phyloP scores from a whole-genome alignment of 2,113 vertebrate species.

The Podocnemis expansa region DNA sequence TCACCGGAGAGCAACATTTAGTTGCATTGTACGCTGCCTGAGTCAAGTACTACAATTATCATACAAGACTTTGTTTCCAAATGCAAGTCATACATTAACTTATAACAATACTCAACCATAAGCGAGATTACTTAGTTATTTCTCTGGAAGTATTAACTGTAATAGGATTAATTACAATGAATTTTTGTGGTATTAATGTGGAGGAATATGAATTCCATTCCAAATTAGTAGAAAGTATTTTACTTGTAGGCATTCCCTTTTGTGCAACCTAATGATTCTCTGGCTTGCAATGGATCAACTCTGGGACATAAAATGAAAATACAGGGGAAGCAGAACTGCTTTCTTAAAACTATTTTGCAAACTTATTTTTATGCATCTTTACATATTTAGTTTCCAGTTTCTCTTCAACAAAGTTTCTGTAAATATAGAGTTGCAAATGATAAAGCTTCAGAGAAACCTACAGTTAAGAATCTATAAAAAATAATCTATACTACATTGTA shows the following conservation, averaged over 20 bases:
- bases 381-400: slow-evolving; percentile 80
- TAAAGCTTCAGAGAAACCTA: neutral
- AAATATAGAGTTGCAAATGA: slow-evolving; percentile 18
- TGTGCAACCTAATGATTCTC: slow-evolving; percentile 72
- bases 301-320: slow-evolving; percentile 80
- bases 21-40: neutral
- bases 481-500: neutral
- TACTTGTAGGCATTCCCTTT: neutral
- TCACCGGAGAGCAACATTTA: neutral
- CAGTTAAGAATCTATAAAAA: neutral
- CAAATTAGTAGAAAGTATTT: neutral
- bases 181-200: neutral
- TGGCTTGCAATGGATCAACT: slow-evolving; percentile 74
- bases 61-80: neutral
- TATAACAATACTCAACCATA: accelerated
- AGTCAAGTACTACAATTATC: neutral
- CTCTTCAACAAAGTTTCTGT: slow-evolving; percentile 82
- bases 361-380: slow-evolving; percentile 78
- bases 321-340: slow-evolving; percentile 74
- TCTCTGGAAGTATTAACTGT: neutral
- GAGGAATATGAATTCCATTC: neutral
- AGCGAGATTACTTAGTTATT: neutral
- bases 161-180: neutral
- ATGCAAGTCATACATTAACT: neutral
- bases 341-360: slow-evolving; percentile 80